phyloP scores from a whole-genome alignment of 2,888 invertebrate species.

The Cheilosia soror region DNA sequence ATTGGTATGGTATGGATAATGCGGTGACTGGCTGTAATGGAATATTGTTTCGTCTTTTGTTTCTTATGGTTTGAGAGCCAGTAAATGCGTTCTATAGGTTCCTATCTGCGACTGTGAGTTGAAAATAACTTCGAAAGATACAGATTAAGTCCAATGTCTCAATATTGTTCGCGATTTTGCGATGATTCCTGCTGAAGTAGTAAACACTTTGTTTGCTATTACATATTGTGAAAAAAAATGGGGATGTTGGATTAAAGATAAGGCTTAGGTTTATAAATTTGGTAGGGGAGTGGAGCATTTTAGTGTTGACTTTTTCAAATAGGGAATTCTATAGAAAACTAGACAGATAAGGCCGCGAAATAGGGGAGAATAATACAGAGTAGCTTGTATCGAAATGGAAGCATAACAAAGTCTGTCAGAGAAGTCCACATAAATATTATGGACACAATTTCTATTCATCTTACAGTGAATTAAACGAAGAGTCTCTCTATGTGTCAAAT shows the following conservation, averaged over 20 bases:
- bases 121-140: conserved; percentile 16
- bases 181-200: not conserved
- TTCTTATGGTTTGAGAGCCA: no score
- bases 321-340: no score
- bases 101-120: not conserved
- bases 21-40: not conserved
- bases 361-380: no score
- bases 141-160: conserved; percentile 46
- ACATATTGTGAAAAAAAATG: not conserved
- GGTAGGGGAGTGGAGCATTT: not conserved
- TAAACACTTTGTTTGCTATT: not conserved
- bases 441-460: no score
- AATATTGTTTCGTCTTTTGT: not conserved
- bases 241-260: not conserved
- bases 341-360: not conserved
- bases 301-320: no score
- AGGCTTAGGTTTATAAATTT: not conserved
- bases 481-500: no score
- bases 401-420: no score
- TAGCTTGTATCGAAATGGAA: no score
- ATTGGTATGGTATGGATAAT: no score
- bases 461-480: no score
- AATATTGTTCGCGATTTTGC: conserved; percentile 3
- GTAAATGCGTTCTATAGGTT: not conserved
- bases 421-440: no score